Evolutionary conservation across 2,113 vertebrate species (phyloP), one percentile per base, ranked within the genome.

Genomic region (Varanus komodoensis): DNA sequence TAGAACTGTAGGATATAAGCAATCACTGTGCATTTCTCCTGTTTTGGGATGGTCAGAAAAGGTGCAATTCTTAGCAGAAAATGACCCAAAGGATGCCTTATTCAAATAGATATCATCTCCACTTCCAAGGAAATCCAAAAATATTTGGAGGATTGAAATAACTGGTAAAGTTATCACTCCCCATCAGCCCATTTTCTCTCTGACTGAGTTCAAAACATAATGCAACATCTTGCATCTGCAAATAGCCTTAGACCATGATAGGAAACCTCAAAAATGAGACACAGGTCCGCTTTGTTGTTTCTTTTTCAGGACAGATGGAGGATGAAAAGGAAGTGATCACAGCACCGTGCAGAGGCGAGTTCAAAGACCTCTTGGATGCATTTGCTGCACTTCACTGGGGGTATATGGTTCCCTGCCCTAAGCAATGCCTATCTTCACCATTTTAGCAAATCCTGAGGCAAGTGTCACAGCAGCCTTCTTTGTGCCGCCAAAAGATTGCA

Each of bases 181-280:
- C 6, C 27, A 32, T 91, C 67, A 91, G 87, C 91, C 23, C 34
- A 71, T 80, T 94, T 91, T 95, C 83, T 90, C n/a, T 75, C 89
- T 88, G 50, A 89, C 83, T 64, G 91, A 95, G 86, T 94, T 93
- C 91, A 95, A 95, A 94, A 81, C 87, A 23, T 50, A 89, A 23
- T 57, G 82, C 92, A 74, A 89, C 91, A 93, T 32, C 3, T 94
- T 84, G 81, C 90, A 82, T 91, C 87, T 94, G 92, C 92, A 89
- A 81, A 86, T 48, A 68, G 32, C 32, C 87, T 86, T 89, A 50
- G 84, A 88, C 86, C 91, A 61, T 25, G 90, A 50, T 54, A 15
- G 32, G 92, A 91, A 88, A 94, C 95, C 90, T 88, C 0, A 89
- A 25, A 32, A 88, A 85, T 44, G 89, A 90, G 90, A 78, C n/a